Percentiles rank a stretch among this genome's conserved stretches.
Evolutionary conservation across 1,140 invertebrate genomes (phyloP).

Genomic region (Propsilocerus akamusi): DNA sequence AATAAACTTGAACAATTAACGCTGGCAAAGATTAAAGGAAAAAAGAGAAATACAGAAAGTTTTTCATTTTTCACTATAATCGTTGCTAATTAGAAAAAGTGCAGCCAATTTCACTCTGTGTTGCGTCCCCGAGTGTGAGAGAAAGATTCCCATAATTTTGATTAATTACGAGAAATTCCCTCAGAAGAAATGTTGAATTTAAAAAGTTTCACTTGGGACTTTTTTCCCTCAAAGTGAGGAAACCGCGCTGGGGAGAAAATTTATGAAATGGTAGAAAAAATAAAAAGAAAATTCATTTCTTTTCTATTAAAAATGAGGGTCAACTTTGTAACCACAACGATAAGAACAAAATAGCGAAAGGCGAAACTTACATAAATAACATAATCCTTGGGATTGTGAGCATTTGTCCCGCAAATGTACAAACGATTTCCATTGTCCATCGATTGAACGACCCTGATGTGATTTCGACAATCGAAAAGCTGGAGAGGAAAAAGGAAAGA

Average conservation of each 20-base stretch:
- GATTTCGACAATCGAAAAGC: conserved; percentile 70
- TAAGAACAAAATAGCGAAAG: background rate
- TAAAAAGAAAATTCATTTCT: background rate
- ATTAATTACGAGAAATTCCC: background rate
- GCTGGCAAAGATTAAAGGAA: background rate
- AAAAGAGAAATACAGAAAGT: background rate
- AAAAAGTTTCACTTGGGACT: no score
- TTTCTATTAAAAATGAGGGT: conserved; percentile 5
- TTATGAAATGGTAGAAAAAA: background rate
- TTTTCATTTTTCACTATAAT: conserved; percentile 2
- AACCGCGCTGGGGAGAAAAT: background rate
- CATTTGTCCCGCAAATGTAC: conserved; percentile 72
- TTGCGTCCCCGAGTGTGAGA: background rate
- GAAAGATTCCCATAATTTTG: conserved; percentile 2
- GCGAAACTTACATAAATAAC: conserved; percentile 55
- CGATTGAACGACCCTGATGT: conserved; percentile 65
- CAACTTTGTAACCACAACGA: background rate
- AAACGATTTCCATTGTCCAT: conserved; percentile 56
- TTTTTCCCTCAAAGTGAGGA: no score
- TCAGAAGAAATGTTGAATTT: no score
- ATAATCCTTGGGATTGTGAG: conserved; percentile 70
- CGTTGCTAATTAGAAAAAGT: background rate
- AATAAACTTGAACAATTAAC: background rate
- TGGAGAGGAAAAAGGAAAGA: conserved; percentile 16
- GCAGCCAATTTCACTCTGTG: conserved; percentile 1